Base-by-base conservation (phyloP, 2,797 vertebrate genomes). In the Scarus forsteni region DNA sequence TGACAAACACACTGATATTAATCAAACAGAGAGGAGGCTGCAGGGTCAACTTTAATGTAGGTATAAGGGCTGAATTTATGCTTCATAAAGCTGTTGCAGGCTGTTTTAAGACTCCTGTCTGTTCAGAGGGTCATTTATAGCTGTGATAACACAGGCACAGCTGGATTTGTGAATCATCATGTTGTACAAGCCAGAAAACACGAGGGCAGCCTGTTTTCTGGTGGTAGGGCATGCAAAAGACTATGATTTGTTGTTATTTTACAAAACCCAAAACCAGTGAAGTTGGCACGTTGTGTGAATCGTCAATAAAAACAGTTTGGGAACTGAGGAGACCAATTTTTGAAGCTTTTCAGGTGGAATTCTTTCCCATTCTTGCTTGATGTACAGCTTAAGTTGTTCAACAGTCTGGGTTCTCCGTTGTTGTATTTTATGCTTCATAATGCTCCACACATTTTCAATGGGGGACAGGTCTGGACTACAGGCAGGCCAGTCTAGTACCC, bases 61-160 rank as follows among this genome's bases (percentile, higher is more conserved):
- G 54, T 54, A 71, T 80, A 45, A 80, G 77, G 61, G 80, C 64
- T 76, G 52, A 36, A 3, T 44, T 62, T 57, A 18, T 19, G 61
- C 48, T 73, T 79, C n/a, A 48, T 66, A 15, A 71, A 72, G 39
- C 19, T 15, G 18, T n/a, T 71, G 15, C 0, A n/a, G 45, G 10
- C 27, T 56, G 49, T 73, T 71, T 79, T 59, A 75, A 63, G 63
- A 54, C 57, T 61, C 11, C 18, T 38, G 36, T 48, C 16, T 50
- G 12, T 66, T 61, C 36, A 7, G 18, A 1, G 3, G 43, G 34
- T 73, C 42, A 45, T 69, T 56, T 75, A 40, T 44, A 65, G 60
- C 73, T 79, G 50, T 60, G 60, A 65, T 44, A 66, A 68, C 4
- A 0, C 18, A 10, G 51, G 9, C 52, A 76, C 44, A 52, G 52